phyloP scores from a whole-genome alignment of 1,140 invertebrate genomes.

The Sitophilus oryzae region DNA sequence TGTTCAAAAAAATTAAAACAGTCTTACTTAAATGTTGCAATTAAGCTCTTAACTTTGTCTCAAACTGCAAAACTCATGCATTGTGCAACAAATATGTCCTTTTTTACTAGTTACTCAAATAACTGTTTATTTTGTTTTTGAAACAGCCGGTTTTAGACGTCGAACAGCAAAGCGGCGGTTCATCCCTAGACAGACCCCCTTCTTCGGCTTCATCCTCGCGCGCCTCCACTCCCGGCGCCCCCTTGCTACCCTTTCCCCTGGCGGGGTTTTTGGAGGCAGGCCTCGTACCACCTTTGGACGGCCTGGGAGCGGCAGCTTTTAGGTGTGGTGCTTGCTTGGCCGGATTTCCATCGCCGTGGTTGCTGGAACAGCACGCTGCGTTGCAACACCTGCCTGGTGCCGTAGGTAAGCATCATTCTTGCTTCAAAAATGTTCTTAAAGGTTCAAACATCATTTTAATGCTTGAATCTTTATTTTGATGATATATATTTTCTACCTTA shows the following conservation, averaged over 20 bases:
- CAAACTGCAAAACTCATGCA: too few relatives aligned
- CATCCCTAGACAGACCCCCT: conserved; percentile 36
- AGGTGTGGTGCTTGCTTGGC: conserved; percentile 74
- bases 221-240: conserved; percentile 45
- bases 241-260: conserved; percentile 40
- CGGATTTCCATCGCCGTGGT: conserved; percentile 73
- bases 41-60: too few relatives aligned
- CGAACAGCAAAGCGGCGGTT: conserved; percentile 37
- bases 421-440: not conserved
- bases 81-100: too few relatives aligned
- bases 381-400: conserved; percentile 56
- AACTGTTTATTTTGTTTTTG: too few relatives aligned
- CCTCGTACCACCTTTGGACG: conserved; percentile 46
- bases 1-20: too few relatives aligned
- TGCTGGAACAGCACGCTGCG: conserved; percentile 72
- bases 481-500: too few relatives aligned
- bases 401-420: conserved; percentile 1
- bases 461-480: too few relatives aligned
- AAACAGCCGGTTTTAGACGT: conserved; percentile 32
- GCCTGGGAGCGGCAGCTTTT: conserved; percentile 48
- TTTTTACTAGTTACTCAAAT: too few relatives aligned
- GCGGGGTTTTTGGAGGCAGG: conserved; percentile 38
- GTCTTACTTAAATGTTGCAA: too few relatives aligned
- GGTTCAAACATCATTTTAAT: too few relatives aligned
- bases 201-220: conserved; percentile 42